A percentile compares a stretch with the other conserved stretches of the same genome.
Evolutionary conservation across 2,797 vertebrate species (phyloP).

Genomic region (Ambastaia sidthimunki): DNA sequence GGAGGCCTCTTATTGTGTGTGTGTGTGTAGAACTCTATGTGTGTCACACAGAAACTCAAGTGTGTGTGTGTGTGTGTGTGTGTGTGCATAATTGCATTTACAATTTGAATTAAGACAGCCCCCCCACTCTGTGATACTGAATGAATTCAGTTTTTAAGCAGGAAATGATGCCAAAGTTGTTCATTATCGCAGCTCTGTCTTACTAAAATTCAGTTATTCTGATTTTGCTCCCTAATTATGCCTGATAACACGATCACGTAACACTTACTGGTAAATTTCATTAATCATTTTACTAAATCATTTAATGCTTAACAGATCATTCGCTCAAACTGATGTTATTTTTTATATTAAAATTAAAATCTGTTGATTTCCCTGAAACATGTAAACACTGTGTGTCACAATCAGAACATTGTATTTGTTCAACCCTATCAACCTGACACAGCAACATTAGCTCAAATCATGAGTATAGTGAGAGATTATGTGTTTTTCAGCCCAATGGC

Average conservation of each 20-base stretch:
- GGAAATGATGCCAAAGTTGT: slow-evolving; percentile 13
- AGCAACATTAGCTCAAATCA: background rate
- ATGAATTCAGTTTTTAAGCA: slow-evolving; percentile 40
- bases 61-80: slow-evolving; percentile 16
- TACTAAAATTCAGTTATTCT: slow-evolving; percentile 11
- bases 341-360: background rate
- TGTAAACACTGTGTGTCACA: background rate
- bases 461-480: background rate
- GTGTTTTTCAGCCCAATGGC: background rate
- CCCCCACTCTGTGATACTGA: slow-evolving; percentile 28
- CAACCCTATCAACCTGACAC: background rate
- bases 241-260: background rate
- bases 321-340: background rate
- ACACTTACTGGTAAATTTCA: background rate
- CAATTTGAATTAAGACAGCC: slow-evolving; percentile 44
- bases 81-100: slow-evolving; percentile 45
- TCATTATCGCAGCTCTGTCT: background rate
- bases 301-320: slow-evolving; percentile 11
- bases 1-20: slow-evolving; percentile 37
- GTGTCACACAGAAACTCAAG: background rate
- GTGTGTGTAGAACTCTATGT: slow-evolving; percentile 22
- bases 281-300: background rate
- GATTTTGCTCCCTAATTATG: background rate
- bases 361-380: background rate
- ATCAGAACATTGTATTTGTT: background rate